These are phyloP conservation scores for rat (Rattus norvegicus) DNA, from an alignment of 2,113 vertebrate genomes.

Conservation along the genomic window DNA sequence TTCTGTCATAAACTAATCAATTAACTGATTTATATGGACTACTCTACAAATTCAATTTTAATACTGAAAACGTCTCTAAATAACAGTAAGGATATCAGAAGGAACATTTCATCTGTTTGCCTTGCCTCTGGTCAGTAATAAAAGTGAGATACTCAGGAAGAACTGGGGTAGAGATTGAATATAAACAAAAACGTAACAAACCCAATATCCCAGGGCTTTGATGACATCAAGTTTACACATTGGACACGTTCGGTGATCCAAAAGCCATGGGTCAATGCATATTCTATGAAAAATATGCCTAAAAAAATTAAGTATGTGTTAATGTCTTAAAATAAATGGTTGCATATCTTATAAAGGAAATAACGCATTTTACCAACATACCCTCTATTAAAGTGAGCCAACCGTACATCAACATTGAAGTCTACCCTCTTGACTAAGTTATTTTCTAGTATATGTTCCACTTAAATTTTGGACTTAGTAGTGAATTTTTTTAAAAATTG, in stretches of 20 bases:
- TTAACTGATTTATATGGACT: not conserved
- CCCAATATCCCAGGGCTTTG: slow-evolving; percentile 91
- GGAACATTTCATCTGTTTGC: not conserved
- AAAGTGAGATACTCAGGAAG: slow-evolving; percentile 19
- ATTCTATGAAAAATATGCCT: slow-evolving; percentile 91
- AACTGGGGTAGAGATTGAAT: slow-evolving; percentile 60
- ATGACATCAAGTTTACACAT: slow-evolving; percentile 93
- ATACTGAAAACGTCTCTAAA: slow-evolving; percentile 20
- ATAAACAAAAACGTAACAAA: slow-evolving; percentile 83
- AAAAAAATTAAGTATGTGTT: slow-evolving; percentile 80
- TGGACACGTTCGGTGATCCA: slow-evolving; percentile 91
- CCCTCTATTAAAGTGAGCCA: slow-evolving; percentile 28
- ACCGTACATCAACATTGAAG: not conserved
- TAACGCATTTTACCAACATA: slow-evolving; percentile 62
- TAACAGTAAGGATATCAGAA: slow-evolving; percentile 12
- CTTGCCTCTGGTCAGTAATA: slow-evolving; percentile 41
- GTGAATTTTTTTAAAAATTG: not conserved
- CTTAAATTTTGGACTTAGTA: not conserved
- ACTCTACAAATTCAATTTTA: slow-evolving; percentile 42
- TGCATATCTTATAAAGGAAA: slow-evolving; percentile 70
- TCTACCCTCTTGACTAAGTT: slow-evolving; percentile 5
- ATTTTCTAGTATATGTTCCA: slow-evolving; percentile 7
- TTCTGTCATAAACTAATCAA: not conserved
- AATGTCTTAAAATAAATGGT: slow-evolving; percentile 76
- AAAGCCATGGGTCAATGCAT: slow-evolving; percentile 91